phyloP scores from a whole-genome alignment of 2,113 vertebrate genomes.

The Melierax canorus region DNA sequence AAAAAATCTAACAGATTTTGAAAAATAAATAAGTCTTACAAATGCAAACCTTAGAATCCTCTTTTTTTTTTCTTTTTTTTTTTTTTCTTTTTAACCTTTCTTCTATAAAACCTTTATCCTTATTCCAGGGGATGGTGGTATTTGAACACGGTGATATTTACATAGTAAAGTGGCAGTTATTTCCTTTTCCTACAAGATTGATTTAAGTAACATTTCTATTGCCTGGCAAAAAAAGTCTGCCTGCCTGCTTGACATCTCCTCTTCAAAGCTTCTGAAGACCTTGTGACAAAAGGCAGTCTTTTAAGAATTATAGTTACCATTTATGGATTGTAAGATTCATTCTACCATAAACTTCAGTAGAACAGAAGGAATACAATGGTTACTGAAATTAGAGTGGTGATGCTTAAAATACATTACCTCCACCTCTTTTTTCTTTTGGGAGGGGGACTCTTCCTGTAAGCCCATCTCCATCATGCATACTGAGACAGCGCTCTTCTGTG shows the following conservation, averaged over 20 bases:
- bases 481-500: neutral
- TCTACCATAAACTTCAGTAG: neutral
- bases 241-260: neutral
- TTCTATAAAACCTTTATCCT: neutral
- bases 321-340: neutral
- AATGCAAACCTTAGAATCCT: neutral
- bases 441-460: neutral
- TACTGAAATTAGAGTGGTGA: neutral
- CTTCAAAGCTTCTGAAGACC: neutral
- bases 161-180: neutral
- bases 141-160: neutral
- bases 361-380: neutral
- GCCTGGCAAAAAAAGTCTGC: neutral
- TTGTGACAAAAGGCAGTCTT: neutral
- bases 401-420: neutral
- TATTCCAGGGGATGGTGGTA: neutral
- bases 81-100: neutral
- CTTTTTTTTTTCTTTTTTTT: no score
- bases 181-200: neutral
- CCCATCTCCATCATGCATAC: neutral
- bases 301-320: neutral
- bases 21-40: neutral
- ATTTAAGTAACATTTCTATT: slow-evolving; percentile 14
- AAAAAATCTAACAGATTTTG: neutral
- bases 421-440: neutral